Base-by-base conservation (phyloP, 2,888 invertebrate species). In the Cryptops parisi region DNA sequence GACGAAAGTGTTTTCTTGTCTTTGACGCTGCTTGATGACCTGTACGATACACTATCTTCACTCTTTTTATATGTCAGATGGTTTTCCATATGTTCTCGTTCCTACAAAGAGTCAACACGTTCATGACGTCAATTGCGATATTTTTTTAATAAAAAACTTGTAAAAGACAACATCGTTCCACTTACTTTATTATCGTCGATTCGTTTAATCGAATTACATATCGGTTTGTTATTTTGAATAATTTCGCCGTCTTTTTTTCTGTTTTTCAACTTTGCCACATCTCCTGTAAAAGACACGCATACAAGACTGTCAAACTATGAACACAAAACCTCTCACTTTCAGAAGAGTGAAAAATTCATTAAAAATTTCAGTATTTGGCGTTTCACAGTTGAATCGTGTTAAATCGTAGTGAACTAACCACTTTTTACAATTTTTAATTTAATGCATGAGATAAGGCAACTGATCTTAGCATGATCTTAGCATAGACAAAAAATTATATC, bases 11-110 rank as follows among this genome's bases (percentile, higher is more conserved):
- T 55, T 24, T 55, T 55, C 40, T 56, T 54, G 22, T 50, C 45
- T 26, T 87, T 87, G 72, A 89, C 88, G 71, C 89, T 89, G 64
- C 88, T 88, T 67, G 88, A 88, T 50, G 89, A 89, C 73, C 87
- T 87, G 72, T 86, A 86, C 74, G 88, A 89, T 59, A 58, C 58
- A 54, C 70, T 72, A 57, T 74, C 74, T 52, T 74, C 73, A 59
- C 74, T 74, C 58, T 61, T 64, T 69, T 82, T 80, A 71, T 80
- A 81, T 56, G 73, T 19, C 40, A 50, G 24, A 25, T 56, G 55
- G 40, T 50, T 50, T 24, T 50, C 50, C 33, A 50, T n/a, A 24
- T 50, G 50, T 40, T 50, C 50, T 3, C 50, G 26, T 17, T 50
- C 50, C 40, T 50, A 12, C n/a, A 41, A 41, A 17, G 17, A 41